Conservation (phyloP, 2,113 vertebrate species). For the Excalfactoria chinensis region DNA sequence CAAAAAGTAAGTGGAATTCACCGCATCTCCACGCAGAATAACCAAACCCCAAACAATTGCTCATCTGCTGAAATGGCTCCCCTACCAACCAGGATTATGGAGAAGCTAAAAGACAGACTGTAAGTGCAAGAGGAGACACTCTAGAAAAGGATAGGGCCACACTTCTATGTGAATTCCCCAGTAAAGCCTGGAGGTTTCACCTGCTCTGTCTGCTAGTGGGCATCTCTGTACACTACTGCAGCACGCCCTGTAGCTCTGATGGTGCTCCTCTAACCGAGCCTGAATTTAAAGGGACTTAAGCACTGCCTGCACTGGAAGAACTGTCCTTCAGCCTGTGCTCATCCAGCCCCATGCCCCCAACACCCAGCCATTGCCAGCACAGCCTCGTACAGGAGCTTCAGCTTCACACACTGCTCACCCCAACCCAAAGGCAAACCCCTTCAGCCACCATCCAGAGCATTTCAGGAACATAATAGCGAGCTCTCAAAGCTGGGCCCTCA, state of each 20-base stretch:
- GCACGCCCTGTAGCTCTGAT: neutral
- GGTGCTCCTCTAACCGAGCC: neutral
- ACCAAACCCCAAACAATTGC: neutral
- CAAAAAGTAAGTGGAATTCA: neutral
- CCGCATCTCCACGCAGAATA: neutral
- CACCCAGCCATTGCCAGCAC: accelerated
- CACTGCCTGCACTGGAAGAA: neutral
- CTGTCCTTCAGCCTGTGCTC: neutral
- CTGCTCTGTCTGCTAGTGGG: neutral
- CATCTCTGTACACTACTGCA: neutral
- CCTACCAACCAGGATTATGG: neutral
- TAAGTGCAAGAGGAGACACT: neutral
- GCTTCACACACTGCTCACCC: neutral
- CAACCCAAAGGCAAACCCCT: neutral
- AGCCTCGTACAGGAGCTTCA: neutral
- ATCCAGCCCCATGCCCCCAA: accelerated
- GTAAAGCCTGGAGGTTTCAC: neutral
- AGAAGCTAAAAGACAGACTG: neutral
- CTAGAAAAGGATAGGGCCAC: neutral
- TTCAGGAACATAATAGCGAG: neutral
- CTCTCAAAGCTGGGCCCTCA: neutral
- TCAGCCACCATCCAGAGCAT: neutral
- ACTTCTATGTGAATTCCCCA: neutral
- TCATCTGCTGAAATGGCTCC: neutral
- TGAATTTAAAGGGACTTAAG: neutral